Evolutionary conservation across 2,113 vertebrate genomes (phyloP).

Genomic region (Serinus canaria): DNA sequence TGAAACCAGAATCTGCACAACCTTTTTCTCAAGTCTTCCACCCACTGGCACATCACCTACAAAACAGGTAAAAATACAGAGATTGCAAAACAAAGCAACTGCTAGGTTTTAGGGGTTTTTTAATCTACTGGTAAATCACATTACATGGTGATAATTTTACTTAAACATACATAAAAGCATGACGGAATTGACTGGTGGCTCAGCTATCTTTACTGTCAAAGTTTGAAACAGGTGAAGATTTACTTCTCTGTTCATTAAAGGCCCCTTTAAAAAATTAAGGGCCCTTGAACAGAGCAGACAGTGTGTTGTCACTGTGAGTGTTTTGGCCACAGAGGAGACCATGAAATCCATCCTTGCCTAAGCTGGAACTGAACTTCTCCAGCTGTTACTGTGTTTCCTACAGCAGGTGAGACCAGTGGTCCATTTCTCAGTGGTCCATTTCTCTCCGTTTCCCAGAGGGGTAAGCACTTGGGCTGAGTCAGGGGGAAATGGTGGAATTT

Average conservation of each 20-base stretch:
- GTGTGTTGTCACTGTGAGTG: background rate
- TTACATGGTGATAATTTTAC: background rate
- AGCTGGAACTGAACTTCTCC: background rate
- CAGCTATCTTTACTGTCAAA: background rate
- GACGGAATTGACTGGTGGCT: background rate
- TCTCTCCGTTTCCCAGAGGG: no score
- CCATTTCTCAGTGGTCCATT: background rate
- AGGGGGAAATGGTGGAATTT: background rate
- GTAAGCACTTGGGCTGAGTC: background rate
- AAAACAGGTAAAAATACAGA: background rate
- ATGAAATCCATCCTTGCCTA: background rate
- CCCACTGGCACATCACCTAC: conserved; percentile 91
- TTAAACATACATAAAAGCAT: background rate
- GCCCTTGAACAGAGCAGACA: background rate
- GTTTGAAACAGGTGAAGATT: background rate
- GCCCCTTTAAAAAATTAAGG: background rate
- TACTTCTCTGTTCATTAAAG: background rate
- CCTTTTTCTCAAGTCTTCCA: conserved; percentile 82
- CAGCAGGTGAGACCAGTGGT: background rate
- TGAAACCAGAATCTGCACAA: conserved; percentile 83
- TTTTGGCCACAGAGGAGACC: background rate
- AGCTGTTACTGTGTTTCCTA: background rate
- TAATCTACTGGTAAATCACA: background rate
- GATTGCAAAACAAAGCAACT: background rate
- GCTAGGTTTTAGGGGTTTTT: background rate